phyloP scores from a whole-genome alignment of 2,113 vertebrate species.

The Carettochelys insculpta region DNA sequence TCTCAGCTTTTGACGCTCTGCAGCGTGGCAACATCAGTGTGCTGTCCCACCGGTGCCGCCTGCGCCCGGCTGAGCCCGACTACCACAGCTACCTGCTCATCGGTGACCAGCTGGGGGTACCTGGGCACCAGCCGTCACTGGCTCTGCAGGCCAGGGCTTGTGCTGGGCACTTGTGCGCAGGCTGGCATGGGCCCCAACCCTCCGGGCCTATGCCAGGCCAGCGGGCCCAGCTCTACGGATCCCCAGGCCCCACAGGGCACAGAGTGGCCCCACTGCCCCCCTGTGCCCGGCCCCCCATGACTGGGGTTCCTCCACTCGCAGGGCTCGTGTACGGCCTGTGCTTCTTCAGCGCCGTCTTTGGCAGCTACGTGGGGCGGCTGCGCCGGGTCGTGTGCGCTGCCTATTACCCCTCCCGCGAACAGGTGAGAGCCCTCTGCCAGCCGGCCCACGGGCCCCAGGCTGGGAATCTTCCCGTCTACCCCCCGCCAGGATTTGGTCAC shows the following conservation, averaged over 20 bases:
- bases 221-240: too few species aligned
- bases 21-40: constrained; percentile 85
- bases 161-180: not conserved
- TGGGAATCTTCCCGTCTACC: fast-evolving
- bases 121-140: too few species aligned
- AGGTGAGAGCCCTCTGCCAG: constrained; percentile 64
- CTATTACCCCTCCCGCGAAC: constrained; percentile 82
- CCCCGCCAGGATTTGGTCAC: not conserved
- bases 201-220: too few species aligned
- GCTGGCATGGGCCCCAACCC: too few species aligned
- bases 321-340: constrained; percentile 82
- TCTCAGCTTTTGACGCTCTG: constrained; percentile 80
- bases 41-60: constrained; percentile 81
- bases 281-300: not conserved
- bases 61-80: constrained; percentile 78
- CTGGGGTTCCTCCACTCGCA: not conserved
- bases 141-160: too few species aligned
- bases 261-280: fast-evolving
- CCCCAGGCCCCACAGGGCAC: not conserved
- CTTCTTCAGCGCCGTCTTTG: constrained; percentile 76
- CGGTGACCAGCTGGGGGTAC: constrained; percentile 38
- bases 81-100: constrained; percentile 63
- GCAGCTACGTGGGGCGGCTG: constrained; percentile 78
- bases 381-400: constrained; percentile 79
- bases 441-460: fast-evolving